These are phyloP conservation scores for Myotis findleyi DNA, from an alignment of 2,797 vertebrate species.

Conservation along the genomic window DNA sequence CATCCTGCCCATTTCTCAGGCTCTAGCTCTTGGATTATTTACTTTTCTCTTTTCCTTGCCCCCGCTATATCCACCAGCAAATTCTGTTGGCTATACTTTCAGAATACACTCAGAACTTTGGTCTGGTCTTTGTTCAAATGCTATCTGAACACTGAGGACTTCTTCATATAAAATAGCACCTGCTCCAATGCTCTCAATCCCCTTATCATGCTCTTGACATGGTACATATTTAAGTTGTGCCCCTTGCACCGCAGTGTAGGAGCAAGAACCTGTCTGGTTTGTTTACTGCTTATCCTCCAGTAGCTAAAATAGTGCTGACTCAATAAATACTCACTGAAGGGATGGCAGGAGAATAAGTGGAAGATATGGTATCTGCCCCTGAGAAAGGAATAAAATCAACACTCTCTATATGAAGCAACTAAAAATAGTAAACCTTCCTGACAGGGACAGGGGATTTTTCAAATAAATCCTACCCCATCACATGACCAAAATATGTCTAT, in stretches of 20 bases:
- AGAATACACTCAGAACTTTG: neutral
- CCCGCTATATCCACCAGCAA: neutral
- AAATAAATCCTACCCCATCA: neutral
- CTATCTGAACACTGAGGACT: neutral
- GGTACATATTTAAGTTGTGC: neutral
- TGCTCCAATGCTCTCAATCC: rapidly evolving
- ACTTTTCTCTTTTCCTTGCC: neutral
- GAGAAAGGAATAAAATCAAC: neutral
- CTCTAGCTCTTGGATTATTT: neutral
- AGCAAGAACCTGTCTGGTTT: neutral
- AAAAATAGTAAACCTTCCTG: neutral
- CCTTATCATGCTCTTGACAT: too few species aligned
- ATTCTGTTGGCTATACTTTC: neutral
- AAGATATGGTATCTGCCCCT: neutral
- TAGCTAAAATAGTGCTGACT: neutral
- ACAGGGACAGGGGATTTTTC: neutral
- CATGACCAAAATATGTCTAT: neutral
- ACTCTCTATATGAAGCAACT: neutral
- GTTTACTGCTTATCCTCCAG: neutral
- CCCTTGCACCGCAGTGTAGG: neutral
- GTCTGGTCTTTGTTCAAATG: neutral
- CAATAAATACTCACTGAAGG: neutral
- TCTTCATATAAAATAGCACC: neutral
- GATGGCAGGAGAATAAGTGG: neutral
- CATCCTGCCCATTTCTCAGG: neutral